Evolutionary conservation across 2,113 vertebrate genomes (phyloP), one percentile per base, ranked within the genome.

Genomic region (Hemichromis elongatus): DNA sequence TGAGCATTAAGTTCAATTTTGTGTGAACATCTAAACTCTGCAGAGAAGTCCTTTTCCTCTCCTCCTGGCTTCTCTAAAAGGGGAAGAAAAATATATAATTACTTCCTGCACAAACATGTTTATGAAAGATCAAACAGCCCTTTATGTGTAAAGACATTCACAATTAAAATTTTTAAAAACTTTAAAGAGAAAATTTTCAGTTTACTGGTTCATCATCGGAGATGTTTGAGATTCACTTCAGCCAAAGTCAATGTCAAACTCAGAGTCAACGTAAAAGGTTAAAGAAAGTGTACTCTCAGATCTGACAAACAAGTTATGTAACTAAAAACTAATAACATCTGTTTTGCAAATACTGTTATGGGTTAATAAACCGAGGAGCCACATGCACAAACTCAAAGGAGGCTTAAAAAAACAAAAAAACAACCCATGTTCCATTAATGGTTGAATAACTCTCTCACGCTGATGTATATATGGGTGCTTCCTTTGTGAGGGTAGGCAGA

Each of bases 401-500:
- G 2, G 63, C 16, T 70, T 45, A 70, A 70, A 42, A 42, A 70
- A 70, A 26, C 37, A 16, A 70, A 70, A 3, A 42, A n/a, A n/a
- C n/a, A n/a, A n/a, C n/a, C n/a, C 14, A 24, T 6, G 1, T 0
- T 35, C 3, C n/a, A 16, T 68, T 68, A 68, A 42, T 9, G 24
- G 18, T 8, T 3, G 13, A 45, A 45, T 45, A 54, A 53, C 19
- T 53, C 19, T n/a, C 19, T n/a, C n/a, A n/a, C n/a, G n/a, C n/a
- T n/a, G 3, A 35, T 35, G 7, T 35, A 35, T 9, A 35, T 35
- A 52, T 7, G 19, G 50, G 7, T n/a, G 19, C n/a, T n/a, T n/a
- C n/a, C n/a, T n/a, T n/a, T n/a, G n/a, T 10, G 19, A 18, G 2
- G 42, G 12, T 13, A 45, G 42, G 42, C 5, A 45, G 18, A 50